A percentile compares a stretch with the other conserved stretches of the same genome.
phyloP scores from a whole-genome alignment of 1,140 invertebrate genomes.

The Eriocheir sinensis region DNA sequence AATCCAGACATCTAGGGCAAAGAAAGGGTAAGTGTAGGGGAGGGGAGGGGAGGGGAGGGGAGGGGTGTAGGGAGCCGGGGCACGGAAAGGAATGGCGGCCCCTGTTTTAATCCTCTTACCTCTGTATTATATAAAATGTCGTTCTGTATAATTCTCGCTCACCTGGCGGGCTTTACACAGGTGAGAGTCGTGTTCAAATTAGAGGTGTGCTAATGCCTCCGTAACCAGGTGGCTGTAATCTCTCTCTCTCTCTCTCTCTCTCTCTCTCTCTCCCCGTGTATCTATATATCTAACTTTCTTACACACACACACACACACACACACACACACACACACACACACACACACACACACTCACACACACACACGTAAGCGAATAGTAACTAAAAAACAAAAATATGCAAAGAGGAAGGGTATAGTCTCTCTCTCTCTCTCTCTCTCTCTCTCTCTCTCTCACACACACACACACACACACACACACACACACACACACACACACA shows the following conservation, averaged over 20 bases:
- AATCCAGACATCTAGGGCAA: background rate
- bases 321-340: no score
- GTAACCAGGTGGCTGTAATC: background rate
- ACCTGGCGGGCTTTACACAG: background rate
- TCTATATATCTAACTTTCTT: no score
- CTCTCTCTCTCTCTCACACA: background rate
- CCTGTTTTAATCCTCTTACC: background rate
- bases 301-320: no score
- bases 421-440: no score
- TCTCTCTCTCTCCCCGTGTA: no score
- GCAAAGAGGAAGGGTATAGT: no score
- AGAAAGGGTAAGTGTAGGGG: background rate
- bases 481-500: background rate
- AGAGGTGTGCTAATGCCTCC: background rate
- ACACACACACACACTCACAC: background rate
- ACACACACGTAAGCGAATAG: background rate
- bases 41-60: background rate
- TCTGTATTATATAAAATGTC: conserved; percentile 5
- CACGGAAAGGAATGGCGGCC: background rate
- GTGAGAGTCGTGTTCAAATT: conserved; percentile 2
- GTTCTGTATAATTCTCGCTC: background rate
- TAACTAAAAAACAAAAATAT: background rate
- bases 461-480: background rate
- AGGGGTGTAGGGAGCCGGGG: background rate
- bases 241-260: background rate